A percentile compares a stretch with the other conserved stretches of the same genome.
These are phyloP conservation scores for Urocolius indicus DNA, from an alignment of 2,113 vertebrate genomes.

Conservation along the genomic window DNA sequence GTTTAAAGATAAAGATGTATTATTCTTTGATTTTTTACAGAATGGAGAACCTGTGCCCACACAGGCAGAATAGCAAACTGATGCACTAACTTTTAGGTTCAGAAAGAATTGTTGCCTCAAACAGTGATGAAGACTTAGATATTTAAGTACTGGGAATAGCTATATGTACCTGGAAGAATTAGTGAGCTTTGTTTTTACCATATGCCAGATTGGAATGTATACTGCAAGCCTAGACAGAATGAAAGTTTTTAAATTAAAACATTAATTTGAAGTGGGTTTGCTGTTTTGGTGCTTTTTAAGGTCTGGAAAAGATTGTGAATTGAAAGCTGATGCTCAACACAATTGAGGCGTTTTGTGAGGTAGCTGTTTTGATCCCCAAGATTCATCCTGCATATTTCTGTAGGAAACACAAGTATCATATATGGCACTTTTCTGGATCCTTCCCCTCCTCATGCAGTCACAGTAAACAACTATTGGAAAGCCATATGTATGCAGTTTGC, in stretches of 20 bases:
- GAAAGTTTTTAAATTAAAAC: background rate
- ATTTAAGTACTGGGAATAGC: background rate
- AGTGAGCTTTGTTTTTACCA: background rate
- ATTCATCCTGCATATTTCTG: background rate
- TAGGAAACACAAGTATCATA: background rate
- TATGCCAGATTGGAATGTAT: background rate
- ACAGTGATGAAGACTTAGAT: background rate
- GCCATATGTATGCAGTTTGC: fast-evolving
- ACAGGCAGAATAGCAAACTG: background rate
- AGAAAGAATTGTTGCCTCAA: background rate
- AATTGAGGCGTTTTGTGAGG: background rate
- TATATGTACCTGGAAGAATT: background rate
- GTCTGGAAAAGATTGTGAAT: background rate
- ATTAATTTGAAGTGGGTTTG: background rate
- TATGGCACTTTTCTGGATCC: background rate
- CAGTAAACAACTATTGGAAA: background rate
- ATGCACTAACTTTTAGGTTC: background rate
- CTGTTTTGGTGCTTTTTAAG: background rate
- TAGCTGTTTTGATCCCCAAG: too few species aligned
- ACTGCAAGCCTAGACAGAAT: background rate
- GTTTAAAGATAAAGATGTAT: background rate
- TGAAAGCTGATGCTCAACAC: background rate
- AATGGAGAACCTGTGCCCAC: background rate
- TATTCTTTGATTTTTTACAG: background rate
- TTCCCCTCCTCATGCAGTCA: background rate